Conservation (phyloP, 2,113 vertebrate genomes). For the Cercocebus atys region DNA sequence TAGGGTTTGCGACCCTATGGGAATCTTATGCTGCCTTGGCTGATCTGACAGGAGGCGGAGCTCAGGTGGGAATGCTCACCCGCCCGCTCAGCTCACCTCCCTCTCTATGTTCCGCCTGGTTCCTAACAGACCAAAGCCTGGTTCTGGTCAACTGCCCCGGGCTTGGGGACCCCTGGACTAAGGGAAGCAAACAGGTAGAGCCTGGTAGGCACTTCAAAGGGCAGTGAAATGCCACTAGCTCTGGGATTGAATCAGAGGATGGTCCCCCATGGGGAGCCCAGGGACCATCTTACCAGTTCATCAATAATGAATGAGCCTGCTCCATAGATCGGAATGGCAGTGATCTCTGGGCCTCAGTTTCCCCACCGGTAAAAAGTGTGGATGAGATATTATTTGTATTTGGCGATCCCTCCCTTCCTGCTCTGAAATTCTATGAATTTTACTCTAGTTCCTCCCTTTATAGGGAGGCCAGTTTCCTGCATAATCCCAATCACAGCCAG, state of each 20-base stretch:
- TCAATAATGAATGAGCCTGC: accelerated
- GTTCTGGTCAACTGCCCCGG: too few relatives aligned
- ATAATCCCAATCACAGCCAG: neutral
- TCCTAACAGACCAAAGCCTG: too few relatives aligned
- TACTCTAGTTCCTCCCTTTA: neutral
- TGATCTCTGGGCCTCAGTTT: neutral
- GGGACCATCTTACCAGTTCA: accelerated
- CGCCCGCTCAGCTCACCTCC: too few relatives aligned
- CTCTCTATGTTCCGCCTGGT: too few relatives aligned
- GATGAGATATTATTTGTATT: neutral
- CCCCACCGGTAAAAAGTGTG: neutral
- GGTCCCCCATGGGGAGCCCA: accelerated
- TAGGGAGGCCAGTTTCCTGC: neutral
- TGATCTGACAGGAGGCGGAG: too few relatives aligned
- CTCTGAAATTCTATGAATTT: neutral
- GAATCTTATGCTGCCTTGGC: too few relatives aligned
- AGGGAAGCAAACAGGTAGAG: too few relatives aligned
- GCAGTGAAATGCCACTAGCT: accelerated
- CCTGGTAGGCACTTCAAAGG: neutral
- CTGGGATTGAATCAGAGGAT: neutral
- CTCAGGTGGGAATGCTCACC: too few relatives aligned
- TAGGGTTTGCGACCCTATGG: too few relatives aligned
- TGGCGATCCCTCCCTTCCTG: neutral
- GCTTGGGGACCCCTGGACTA: too few relatives aligned
- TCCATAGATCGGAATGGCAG: too few relatives aligned